These are phyloP conservation scores for Homalodisca vitripennis DNA, from an alignment of 1,140 invertebrate species.

Conservation along the genomic window DNA sequence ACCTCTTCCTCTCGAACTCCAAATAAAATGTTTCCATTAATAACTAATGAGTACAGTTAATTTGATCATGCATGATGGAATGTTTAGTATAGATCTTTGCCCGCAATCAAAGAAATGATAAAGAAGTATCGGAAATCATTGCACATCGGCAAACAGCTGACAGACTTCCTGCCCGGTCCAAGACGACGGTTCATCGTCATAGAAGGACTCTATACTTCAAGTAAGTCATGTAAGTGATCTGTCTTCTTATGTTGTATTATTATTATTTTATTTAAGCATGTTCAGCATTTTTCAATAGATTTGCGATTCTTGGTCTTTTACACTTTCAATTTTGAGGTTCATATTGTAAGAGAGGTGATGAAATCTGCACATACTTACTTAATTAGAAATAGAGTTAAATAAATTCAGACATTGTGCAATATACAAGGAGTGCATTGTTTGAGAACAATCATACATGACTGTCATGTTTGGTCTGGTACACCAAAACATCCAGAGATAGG, in stretches of 20 bases:
- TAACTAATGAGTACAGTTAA: not conserved
- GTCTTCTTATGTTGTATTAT: not conserved
- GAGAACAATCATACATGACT: too few relatives aligned
- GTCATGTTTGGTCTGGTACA: too few relatives aligned
- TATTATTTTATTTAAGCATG: not conserved
- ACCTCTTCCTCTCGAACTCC: too few relatives aligned
- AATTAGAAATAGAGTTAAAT: too few relatives aligned
- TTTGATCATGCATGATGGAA: not conserved
- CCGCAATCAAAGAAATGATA: not conserved
- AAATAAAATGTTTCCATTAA: not conserved
- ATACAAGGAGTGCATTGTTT: too few relatives aligned
- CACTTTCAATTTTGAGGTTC: too few relatives aligned
- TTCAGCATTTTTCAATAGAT: too few relatives aligned
- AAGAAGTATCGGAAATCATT: not conserved
- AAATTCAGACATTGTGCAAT: too few relatives aligned
- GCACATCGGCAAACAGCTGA: not conserved
- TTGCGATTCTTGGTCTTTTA: too few relatives aligned
- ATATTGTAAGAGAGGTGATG: too few relatives aligned
- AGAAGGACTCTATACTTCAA: slow-evolving; percentile 8
- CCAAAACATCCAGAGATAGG: too few relatives aligned
- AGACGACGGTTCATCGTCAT: not conserved
- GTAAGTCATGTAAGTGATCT: slow-evolving; percentile 6
- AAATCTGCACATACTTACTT: too few relatives aligned
- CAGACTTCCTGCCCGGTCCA: slow-evolving; percentile 1
- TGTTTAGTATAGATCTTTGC: not conserved